Evolutionary conservation across 1,140 invertebrate genomes (phyloP).

Genomic region (Oncopodura yosiiana): DNA sequence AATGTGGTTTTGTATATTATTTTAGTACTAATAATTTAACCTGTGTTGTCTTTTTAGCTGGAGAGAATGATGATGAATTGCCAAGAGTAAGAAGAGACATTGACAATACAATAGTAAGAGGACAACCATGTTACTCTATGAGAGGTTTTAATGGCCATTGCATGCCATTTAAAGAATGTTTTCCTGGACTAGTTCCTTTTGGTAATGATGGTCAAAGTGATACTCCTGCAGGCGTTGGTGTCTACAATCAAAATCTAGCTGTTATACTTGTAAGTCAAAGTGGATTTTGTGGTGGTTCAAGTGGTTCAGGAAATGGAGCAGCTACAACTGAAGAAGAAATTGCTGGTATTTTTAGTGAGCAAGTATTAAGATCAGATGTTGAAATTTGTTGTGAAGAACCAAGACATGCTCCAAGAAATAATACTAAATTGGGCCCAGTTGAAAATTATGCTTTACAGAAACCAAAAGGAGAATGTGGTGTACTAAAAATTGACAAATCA

Average conservation of each 20-base stretch:
- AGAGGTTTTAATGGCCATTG: slow-evolving; percentile 10
- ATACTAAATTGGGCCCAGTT: too few species aligned
- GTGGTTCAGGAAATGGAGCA: neutral
- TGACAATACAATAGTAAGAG: neutral
- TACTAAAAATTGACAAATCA: slow-evolving; percentile 2
- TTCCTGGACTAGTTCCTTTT: too few species aligned
- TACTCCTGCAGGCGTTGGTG: too few species aligned
- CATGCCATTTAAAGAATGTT: slow-evolving; percentile 18
- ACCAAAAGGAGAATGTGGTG: slow-evolving; percentile 5
- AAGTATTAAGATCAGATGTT: too few species aligned
- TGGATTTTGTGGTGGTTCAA: slow-evolving; percentile 9
- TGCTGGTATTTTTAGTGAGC: too few species aligned
- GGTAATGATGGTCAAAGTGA: too few species aligned
- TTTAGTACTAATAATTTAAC: too few species aligned
- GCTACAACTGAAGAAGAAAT: neutral
- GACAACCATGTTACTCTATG: slow-evolving; percentile 1
- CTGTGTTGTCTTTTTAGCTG: too few species aligned
- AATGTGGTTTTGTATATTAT: too few species aligned
- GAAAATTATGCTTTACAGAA: neutral
- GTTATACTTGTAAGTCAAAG: slow-evolving; percentile 5
- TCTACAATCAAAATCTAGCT: slow-evolving; percentile 4
- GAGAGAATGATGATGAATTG: neutral
- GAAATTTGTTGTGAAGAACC: too few species aligned
- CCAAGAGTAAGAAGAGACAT: neutral
- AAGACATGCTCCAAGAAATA: too few species aligned